Percentiles rank a stretch among this genome's conserved stretches.
Conservation (phyloP, 1,140 invertebrate genomes). For the Steinernema khuongi region DNA sequence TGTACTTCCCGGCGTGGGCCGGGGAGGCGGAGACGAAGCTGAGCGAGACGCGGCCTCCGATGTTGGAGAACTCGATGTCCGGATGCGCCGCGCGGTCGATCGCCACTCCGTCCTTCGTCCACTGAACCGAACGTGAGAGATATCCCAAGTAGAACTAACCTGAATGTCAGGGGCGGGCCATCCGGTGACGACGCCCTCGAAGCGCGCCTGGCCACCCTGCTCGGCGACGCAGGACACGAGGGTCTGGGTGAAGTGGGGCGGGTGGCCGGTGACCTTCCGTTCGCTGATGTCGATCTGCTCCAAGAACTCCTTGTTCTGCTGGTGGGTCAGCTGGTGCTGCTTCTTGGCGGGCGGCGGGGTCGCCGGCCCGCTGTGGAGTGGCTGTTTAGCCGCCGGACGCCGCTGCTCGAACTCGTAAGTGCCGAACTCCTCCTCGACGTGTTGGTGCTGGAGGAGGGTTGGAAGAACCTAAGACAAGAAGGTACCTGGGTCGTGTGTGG, state of each 20-base stretch:
- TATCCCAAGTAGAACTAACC: constrained; percentile 26
- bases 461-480: not conserved
- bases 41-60: constrained; percentile 46
- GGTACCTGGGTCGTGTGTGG: constrained; percentile 27
- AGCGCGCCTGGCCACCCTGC: constrained; percentile 47
- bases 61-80: constrained; percentile 36
- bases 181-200: constrained; percentile 57
- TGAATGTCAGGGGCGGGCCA: constrained; percentile 31
- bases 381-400: constrained; percentile 27
- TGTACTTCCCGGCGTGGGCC: constrained; percentile 51
- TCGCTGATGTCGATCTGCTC: constrained; percentile 32
- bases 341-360: constrained; percentile 48
- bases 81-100: constrained; percentile 30
- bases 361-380: constrained; percentile 6
- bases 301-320: constrained; percentile 27
- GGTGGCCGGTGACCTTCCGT: constrained; percentile 31
- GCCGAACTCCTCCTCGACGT: constrained; percentile 37
- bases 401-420: constrained; percentile 35
- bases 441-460: constrained; percentile 17
- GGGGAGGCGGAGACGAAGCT: constrained; percentile 24
- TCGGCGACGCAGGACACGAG: constrained; percentile 49
- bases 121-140: constrained; percentile 42
- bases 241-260: constrained; percentile 56
- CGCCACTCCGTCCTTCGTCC: constrained; percentile 54
- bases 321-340: constrained; percentile 22